Conservation (phyloP, 2,113 vertebrate species). For the Anhinga rufa region DNA sequence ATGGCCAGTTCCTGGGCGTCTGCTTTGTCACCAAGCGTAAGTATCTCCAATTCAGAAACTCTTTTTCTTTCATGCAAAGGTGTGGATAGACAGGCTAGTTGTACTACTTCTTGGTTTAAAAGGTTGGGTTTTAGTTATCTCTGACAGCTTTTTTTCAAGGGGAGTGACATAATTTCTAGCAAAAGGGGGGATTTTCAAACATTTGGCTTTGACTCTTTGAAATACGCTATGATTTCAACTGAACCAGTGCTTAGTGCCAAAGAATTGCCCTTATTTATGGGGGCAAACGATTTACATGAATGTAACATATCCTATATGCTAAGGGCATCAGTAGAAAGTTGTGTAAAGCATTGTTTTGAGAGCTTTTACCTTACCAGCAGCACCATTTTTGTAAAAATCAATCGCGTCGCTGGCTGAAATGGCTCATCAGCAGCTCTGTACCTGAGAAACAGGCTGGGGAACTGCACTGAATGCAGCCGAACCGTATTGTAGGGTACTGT, state of each 20-base stretch:
- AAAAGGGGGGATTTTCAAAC: neutral
- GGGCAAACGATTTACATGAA: neutral
- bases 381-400: neutral
- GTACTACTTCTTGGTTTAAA: neutral
- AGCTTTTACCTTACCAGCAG: neutral
- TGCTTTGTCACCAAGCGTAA: no score
- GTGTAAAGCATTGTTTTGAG: neutral
- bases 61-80: no score
- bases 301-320: fast-evolving
- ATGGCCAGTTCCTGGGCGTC: neutral
- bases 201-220: neutral
- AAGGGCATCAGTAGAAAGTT: neutral
- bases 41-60: neutral
- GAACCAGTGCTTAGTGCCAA: neutral
- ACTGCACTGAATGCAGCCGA: neutral
- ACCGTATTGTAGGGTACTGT: neutral
- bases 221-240: neutral
- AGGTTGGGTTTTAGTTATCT: neutral
- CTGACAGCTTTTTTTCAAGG: neutral
- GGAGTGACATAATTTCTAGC: neutral
- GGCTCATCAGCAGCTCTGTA: no score
- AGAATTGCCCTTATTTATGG: neutral
- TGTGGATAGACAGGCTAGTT: neutral
- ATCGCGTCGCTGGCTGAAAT: neutral
- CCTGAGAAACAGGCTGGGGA: neutral